These are phyloP conservation scores for Crocuta crocuta DNA, from an alignment of 2,113 vertebrate species.

Conservation along the genomic window DNA sequence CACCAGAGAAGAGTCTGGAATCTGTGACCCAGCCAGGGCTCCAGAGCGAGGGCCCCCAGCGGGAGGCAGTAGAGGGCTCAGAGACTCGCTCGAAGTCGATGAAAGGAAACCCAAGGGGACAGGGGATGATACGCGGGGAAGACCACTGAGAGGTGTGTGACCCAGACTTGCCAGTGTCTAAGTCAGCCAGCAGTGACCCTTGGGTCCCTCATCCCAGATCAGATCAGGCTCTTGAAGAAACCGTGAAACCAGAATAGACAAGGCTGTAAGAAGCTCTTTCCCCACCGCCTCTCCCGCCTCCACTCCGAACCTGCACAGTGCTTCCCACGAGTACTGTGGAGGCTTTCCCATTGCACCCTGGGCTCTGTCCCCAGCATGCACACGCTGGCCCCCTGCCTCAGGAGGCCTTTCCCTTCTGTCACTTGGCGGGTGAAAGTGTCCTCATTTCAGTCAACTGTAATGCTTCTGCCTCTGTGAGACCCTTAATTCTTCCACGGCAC, in stretches of 20 bases:
- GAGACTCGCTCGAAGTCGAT: neutral
- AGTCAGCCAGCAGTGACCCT: too few relatives aligned
- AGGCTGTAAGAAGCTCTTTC: neutral
- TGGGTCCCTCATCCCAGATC: neutral
- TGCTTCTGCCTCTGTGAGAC: neutral
- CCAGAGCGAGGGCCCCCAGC: neutral
- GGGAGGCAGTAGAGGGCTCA: neutral
- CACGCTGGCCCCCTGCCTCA: accelerated
- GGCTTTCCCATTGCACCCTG: neutral
- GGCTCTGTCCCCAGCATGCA: accelerated
- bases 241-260: neutral
- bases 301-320: accelerated
- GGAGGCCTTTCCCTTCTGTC: too few relatives aligned
- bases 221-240: neutral
- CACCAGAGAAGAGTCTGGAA: neutral
- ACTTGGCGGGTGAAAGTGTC: accelerated
- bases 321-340: accelerated
- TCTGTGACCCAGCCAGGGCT: neutral
- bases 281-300: neutral
- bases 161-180: accelerated
- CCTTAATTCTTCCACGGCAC: accelerated
- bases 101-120: neutral
- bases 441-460: neutral
- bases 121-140: accelerated
- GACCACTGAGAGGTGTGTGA: accelerated